Base-by-base conservation (phyloP, 2,888 invertebrate species). In the Rutpela maculata region DNA sequence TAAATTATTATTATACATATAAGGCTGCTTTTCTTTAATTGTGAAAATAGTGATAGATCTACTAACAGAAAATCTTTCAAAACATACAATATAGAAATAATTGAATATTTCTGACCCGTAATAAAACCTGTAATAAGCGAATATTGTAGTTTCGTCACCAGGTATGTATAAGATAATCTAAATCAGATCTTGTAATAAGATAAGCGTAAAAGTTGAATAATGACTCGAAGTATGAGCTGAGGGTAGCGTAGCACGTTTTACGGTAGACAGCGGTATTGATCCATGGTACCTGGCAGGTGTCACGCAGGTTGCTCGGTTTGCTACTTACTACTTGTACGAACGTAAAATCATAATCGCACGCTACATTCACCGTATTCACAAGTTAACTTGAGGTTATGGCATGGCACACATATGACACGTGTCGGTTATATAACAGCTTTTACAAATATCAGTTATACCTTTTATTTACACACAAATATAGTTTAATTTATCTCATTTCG, bases 241-340 rank as follows among this genome's bases (percentile, higher is more conserved):
- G 67, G 67, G 75, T 77, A 79, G 67, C 75, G 77, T 73, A 75
- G 71, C 73, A 77, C 75, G 67, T 77, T 75, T 74, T 62, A 81
- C 81, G 81, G 78, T 80, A 81, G 82, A 84, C 83, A 77, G 75
- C 71, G 75, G 79, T 84, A 84, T 84, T 83, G 84, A 84, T 84
- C 84, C 65, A 62, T 75, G 76, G 76, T 79, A 83, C 82, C 84
- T 83, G 80, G 76, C 82, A 83, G 83, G 84, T 84, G 81, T 79
- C 81, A 80, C 78, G 81, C 79, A 81, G 68, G 71, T 57, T 74
- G 67, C 26, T 55, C 50, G 50, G 26, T 55, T 50, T 50, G 26
- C 15, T 11, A 50, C 59, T 38, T 55, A 63, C 26, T 62, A 17
- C 62, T 50, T 67, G 50, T n/a, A n/a, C 31, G 15, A 10, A 17